Percentiles rank a stretch among this genome's conserved stretches.
phyloP scores from a whole-genome alignment of 1,140 invertebrate species.

The Phortica variegata region DNA sequence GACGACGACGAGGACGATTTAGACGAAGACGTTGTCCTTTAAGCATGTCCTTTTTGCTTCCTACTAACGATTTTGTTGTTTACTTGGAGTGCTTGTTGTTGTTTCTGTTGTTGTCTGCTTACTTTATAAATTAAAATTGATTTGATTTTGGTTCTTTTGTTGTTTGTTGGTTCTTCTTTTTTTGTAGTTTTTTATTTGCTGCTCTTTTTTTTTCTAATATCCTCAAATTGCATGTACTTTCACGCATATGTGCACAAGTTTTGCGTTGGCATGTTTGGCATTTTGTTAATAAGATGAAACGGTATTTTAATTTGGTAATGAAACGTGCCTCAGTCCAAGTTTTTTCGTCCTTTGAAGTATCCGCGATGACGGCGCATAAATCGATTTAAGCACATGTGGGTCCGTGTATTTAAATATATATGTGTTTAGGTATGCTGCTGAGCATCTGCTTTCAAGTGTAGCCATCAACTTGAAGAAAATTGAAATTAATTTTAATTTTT shows the following conservation, averaged over 20 bases:
- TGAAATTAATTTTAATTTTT: too few species aligned
- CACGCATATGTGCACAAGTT: constrained; percentile 5
- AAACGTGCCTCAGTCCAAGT: too few species aligned
- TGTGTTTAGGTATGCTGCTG: too few species aligned
- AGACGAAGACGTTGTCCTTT: too few species aligned
- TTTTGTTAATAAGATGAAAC: constrained; percentile 35
- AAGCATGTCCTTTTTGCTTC: constrained; percentile 26
- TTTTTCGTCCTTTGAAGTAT: too few species aligned
- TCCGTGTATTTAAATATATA: too few species aligned
- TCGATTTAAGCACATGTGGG: too few species aligned
- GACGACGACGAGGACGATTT: too few species aligned
- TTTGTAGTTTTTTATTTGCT: constrained; percentile 3
- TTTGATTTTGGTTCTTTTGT: constrained; percentile 46
- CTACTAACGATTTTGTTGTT: constrained; percentile 36
- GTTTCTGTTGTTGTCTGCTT: constrained; percentile 9
- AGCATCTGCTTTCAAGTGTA: too few species aligned
- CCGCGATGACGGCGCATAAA: too few species aligned
- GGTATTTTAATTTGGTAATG: constrained; percentile 31
- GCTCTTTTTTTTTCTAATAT: constrained; percentile 16
- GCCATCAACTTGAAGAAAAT: too few species aligned
- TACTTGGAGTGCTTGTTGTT: neutral
- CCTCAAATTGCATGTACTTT: constrained; percentile 36
- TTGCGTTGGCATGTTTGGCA: constrained; percentile 21
- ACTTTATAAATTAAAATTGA: constrained; percentile 49
- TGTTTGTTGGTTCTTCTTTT: constrained; percentile 8